phyloP scores from a whole-genome alignment of 2,888 invertebrate species.

The Rhabditoides inermis region DNA sequence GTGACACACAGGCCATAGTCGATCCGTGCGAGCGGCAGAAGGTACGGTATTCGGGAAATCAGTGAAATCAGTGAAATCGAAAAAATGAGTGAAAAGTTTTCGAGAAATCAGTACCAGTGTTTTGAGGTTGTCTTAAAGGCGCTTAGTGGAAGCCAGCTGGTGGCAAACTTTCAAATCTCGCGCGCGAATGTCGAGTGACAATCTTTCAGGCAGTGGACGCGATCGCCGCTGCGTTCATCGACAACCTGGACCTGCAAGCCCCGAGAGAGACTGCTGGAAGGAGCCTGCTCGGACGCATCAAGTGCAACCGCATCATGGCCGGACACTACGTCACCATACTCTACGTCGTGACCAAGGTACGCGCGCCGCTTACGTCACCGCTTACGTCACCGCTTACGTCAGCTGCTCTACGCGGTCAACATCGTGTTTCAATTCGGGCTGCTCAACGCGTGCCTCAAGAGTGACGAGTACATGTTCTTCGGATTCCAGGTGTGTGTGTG shows the following conservation, averaged over 20 bases:
- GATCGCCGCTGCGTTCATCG: constrained; percentile 36
- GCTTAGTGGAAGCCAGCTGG: no score
- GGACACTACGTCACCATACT: constrained; percentile 44
- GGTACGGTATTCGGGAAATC: not conserved
- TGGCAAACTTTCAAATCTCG: no score
- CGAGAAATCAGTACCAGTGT: no score
- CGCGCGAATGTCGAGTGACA: no score
- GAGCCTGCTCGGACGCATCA: constrained; percentile 32
- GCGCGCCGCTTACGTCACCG: not conserved
- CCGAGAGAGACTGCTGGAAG: constrained; percentile 14
- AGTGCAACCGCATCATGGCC: constrained; percentile 27
- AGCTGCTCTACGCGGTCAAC: constrained; percentile 39
- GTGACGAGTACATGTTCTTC: constrained; percentile 40
- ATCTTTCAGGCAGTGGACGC: constrained; percentile 35
- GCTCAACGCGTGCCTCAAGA: constrained; percentile 46
- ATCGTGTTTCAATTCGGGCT: constrained; percentile 45
- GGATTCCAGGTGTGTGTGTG: constrained; percentile 43
- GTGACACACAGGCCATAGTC: constrained; percentile 42
- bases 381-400: not conserved
- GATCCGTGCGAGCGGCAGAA: constrained; percentile 39
- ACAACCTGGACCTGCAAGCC: constrained; percentile 45
- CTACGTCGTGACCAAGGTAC: constrained; percentile 36
- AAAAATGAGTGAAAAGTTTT: not conserved
- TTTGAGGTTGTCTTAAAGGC: no score
- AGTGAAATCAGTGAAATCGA: not conserved